phyloP scores from a whole-genome alignment of 1,140 invertebrate genomes.

The Coelopa frigida region DNA sequence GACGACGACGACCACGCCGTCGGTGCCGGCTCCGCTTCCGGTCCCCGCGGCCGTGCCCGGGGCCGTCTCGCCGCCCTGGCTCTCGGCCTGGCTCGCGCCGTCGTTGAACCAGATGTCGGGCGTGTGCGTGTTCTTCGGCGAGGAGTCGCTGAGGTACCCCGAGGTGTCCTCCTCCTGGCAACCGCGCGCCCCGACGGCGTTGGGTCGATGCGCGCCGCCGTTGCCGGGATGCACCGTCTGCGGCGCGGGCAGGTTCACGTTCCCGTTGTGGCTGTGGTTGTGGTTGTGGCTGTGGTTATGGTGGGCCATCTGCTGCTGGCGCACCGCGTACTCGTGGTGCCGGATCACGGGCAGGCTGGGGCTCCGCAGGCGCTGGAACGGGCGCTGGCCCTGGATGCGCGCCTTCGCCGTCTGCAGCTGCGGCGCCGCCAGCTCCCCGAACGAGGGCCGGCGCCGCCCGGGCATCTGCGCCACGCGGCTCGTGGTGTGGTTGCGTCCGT shows the following conservation, averaged over 20 bases:
- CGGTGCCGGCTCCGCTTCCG: slow-evolving; percentile 18
- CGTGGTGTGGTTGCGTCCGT: slow-evolving; percentile 11
- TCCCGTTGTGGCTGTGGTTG: slow-evolving; percentile 5
- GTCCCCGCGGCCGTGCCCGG: slow-evolving; percentile 37
- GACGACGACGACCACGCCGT: slow-evolving; percentile 4
- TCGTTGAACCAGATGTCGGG: slow-evolving; percentile 43
- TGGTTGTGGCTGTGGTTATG: slow-evolving; percentile 16
- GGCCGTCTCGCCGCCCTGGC: slow-evolving; percentile 21
- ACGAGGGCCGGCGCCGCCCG: slow-evolving; percentile 18
- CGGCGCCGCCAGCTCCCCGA: slow-evolving; percentile 28
- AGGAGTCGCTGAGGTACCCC: slow-evolving; percentile 60
- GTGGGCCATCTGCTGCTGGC: slow-evolving; percentile 13
- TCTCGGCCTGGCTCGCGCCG: slow-evolving; percentile 35
- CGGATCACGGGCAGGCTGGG: slow-evolving; percentile 40
- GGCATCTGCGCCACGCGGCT: slow-evolving; percentile 20
- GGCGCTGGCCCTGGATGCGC: slow-evolving; percentile 27
- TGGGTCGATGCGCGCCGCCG: slow-evolving; percentile 9
- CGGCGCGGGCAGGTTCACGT: slow-evolving; percentile 8
- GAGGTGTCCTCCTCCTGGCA: slow-evolving; percentile 57
- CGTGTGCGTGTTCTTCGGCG: slow-evolving; percentile 45
- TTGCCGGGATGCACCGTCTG: background rate
- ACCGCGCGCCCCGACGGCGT: slow-evolving; percentile 16
- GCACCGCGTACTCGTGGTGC: slow-evolving; percentile 21
- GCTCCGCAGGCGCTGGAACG: slow-evolving; percentile 18
- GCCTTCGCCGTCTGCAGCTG: slow-evolving; percentile 37